Evolutionary conservation across 2,888 invertebrate species (phyloP).

Genomic region (Cartodere bifasciata): DNA sequence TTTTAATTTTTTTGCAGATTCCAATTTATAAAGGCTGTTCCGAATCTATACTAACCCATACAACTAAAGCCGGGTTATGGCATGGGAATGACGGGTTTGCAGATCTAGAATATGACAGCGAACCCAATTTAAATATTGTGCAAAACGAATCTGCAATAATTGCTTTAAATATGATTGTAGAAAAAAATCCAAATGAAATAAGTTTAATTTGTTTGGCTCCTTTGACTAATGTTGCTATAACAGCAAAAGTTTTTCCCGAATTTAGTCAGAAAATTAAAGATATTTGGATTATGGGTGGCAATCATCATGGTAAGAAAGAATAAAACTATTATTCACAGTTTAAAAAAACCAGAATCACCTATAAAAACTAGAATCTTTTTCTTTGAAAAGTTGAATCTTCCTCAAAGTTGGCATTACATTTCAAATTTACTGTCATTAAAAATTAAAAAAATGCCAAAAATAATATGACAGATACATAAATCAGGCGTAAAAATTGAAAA

Average conservation of each 20-base stretch:
- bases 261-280: conserved; percentile 52
- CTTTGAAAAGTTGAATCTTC: too few species aligned
- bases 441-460: too few species aligned
- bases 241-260: conserved; percentile 52
- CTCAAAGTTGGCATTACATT: too few species aligned
- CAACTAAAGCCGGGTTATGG: conserved; percentile 32
- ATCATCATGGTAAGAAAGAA: conserved; percentile 50
- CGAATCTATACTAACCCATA: conserved; percentile 36
- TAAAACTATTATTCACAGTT: too few species aligned
- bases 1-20: conserved; percentile 49
- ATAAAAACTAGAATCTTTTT: too few species aligned
- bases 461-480: too few species aligned
- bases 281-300: conserved; percentile 69
- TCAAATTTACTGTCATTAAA: too few species aligned
- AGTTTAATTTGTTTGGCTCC: conserved; percentile 57
- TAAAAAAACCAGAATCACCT: too few species aligned
- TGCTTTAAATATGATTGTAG: conserved; percentile 46
- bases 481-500: too few species aligned
- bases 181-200: conserved; percentile 42
- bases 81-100: conserved; percentile 63
- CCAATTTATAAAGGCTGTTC: conserved; percentile 56
- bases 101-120: conserved; percentile 39
- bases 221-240: conserved; percentile 67
- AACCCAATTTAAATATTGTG: conserved; percentile 24
- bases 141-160: conserved; percentile 36